Evolutionary conservation across 2,113 vertebrate species (phyloP).

Genomic region (Xenopus borealis): DNA sequence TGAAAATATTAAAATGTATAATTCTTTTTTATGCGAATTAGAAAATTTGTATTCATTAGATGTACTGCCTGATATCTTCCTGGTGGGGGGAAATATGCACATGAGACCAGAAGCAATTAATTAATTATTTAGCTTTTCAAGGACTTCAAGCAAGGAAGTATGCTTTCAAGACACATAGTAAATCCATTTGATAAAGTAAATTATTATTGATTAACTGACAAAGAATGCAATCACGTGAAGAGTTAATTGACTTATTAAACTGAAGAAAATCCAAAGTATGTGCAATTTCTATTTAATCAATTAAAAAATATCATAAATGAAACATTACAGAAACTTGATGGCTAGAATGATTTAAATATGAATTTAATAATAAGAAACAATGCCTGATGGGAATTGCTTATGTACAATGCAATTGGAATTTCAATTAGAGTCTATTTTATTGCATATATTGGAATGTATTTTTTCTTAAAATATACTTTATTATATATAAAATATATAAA

Average conservation of each 20-base stretch:
- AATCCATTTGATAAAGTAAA: neutral
- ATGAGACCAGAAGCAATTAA: neutral
- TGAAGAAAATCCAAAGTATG: neutral
- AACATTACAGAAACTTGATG: neutral
- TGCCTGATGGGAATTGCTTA: too few species aligned
- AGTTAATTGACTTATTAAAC: neutral
- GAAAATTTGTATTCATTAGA: neutral
- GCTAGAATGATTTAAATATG: neutral
- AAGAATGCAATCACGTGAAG: neutral
- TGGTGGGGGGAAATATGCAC: neutral
- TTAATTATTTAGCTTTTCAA: neutral
- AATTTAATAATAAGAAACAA: neutral
- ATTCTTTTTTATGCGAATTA: neutral
- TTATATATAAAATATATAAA: too few species aligned
- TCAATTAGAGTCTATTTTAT: too few species aligned
- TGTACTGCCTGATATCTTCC: neutral
- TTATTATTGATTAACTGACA: slow-evolving; percentile 3
- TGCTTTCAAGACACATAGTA: neutral
- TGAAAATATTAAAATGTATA: neutral
- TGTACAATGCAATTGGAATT: too few species aligned
- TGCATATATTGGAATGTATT: too few species aligned
- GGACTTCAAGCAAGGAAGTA: neutral
- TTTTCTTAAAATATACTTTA: too few species aligned
- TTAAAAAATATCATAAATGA: neutral
- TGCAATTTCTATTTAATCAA: neutral